These are phyloP conservation scores for Idaea biselata DNA, from an alignment of 2,888 invertebrate genomes.

Conservation along the genomic window DNA sequence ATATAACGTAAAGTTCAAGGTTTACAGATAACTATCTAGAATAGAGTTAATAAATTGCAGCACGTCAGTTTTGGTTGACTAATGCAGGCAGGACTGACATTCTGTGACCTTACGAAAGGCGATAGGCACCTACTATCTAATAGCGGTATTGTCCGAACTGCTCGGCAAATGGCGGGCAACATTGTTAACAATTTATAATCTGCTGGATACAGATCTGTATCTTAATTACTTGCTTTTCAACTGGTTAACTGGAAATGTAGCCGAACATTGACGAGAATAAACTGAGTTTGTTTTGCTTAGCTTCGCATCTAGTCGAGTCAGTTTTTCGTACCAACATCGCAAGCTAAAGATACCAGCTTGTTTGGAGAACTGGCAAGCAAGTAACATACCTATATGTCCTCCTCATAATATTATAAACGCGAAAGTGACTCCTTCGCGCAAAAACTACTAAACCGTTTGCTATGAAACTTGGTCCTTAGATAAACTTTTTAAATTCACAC, in stretches of 20 bases:
- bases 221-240: slow-evolving; percentile 5
- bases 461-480: too few relatives aligned
- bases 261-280: not conserved
- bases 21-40: not conserved
- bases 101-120: not conserved
- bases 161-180: not conserved
- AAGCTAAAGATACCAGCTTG: too few relatives aligned
- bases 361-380: too few relatives aligned
- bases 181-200: not conserved
- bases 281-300: not conserved
- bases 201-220: not conserved
- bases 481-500: too few relatives aligned
- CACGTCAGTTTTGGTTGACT: not conserved
- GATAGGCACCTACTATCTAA: not conserved
- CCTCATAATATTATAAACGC: too few relatives aligned
- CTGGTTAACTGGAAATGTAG: not conserved
- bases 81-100: not conserved
- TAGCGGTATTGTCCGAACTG: not conserved
- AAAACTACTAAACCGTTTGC: too few relatives aligned
- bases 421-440: too few relatives aligned
- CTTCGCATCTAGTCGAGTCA: not conserved
- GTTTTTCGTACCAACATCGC: too few relatives aligned
- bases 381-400: too few relatives aligned
- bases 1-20: slow-evolving; percentile 2
- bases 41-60: not conserved